Base-by-base conservation (phyloP, 2,113 vertebrate genomes). In the Malaclemys terrapin region DNA sequence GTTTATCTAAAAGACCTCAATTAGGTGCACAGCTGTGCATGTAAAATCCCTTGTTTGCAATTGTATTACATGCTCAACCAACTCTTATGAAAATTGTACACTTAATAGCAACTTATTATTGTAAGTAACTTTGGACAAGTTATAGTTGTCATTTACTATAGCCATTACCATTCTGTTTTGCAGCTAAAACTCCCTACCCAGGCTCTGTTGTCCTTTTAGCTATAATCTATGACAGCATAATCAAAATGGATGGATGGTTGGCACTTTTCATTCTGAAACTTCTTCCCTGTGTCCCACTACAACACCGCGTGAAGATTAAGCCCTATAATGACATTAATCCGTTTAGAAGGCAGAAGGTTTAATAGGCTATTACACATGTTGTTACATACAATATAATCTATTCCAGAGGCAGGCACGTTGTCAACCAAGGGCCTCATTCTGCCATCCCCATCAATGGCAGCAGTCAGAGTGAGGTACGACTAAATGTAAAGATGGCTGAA, bases 111-210 rank as follows among this genome's bases (percentile, higher is more conserved):
- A 72, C 76, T 87, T 4, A n/a, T 38, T 47, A 4, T 45, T 88
- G 27, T 8, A 62, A 31, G 31, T 38, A 38, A 84, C 76, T 80
- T 83, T 54, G n/a, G 54, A 88, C 25, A 19, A 25, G 14, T 38
- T 24, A 91, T 47, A 80, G 78, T 52, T 93, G 65, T 76, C 85
- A 85, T 31, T 65, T 88, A 57, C 59, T 45, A 24, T 50, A 80
- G 76, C 80, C 72, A 11, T 87, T 89, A 59, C 49, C 88, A 84
- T 42, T 94, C 69, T 95, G 69, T 53, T 91, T 94, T 96, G 79
- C 81, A 93, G 86, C 82, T 84, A n/a, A 80, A 82, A n/a, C 2
- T 0, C 76, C 81, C 87, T 85, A 49, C 57, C 27, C 52, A 89
- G 54, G 11, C 87, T 75, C 53, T 42, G 9, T n/a, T 78, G 83